phyloP scores from a whole-genome alignment of 2,797 vertebrate genomes.

The Geotria australis region DNA sequence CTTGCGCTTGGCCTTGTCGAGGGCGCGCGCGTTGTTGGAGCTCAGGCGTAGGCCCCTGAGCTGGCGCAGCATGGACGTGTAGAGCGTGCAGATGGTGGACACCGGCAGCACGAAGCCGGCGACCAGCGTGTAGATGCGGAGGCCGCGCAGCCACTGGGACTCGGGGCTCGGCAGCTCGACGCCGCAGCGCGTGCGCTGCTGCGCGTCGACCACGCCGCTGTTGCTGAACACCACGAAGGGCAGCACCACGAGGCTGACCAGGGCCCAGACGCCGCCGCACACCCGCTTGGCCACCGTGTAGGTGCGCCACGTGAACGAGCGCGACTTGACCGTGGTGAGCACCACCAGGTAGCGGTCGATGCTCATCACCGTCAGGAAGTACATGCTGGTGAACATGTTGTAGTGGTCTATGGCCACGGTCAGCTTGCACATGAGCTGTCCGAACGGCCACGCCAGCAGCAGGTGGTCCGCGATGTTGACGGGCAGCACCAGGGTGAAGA shows the following conservation, averaged over 20 bases:
- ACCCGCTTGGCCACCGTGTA: conserved; percentile 26
- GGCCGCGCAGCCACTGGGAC: conserved; percentile 35
- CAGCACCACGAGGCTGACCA: conserved; percentile 30
- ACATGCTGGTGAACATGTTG: conserved; percentile 55
- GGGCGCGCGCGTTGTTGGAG: conserved; percentile 25
- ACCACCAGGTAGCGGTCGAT: conserved; percentile 40
- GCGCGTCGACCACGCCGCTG: conserved; percentile 14
- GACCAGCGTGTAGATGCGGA: conserved; percentile 33
- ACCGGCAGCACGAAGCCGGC: conserved; percentile 39
- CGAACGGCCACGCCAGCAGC: conserved; percentile 41
- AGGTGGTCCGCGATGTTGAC: conserved; percentile 38
- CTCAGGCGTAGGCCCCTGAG: conserved; percentile 16
- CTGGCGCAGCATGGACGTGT: conserved; percentile 33
- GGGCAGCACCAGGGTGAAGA: conserved; percentile 37
- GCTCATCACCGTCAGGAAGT: conserved; percentile 45
- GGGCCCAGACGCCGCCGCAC: conserved; percentile 34
- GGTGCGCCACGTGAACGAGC: conserved; percentile 25
- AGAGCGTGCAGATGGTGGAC: conserved; percentile 35
- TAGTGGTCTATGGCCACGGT: conserved; percentile 44
- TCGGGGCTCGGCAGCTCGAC: conserved; percentile 39
- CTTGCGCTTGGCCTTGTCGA: conserved; percentile 46
- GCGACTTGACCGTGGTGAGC: conserved; percentile 27
- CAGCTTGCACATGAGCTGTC: conserved; percentile 36
- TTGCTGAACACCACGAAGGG: conserved; percentile 36
- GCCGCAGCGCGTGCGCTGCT: conserved; percentile 25